These are phyloP conservation scores for Dromococcyx pavoninus DNA, from an alignment of 2,797 vertebrate species.

Conservation along the genomic window DNA sequence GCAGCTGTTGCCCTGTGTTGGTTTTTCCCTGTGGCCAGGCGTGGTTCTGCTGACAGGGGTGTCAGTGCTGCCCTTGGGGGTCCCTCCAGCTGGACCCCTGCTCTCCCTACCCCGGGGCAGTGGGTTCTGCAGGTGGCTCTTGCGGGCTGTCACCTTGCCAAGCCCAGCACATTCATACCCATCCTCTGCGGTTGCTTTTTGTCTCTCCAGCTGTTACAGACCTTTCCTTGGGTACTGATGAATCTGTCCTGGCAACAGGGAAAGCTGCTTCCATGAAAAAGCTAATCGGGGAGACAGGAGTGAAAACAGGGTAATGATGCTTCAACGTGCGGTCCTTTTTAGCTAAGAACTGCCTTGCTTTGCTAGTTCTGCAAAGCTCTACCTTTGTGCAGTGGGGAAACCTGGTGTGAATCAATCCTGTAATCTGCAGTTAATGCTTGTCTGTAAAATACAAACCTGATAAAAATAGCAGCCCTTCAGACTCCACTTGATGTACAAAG, in stretches of 20 bases:
- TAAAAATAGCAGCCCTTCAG: constrained; percentile 40
- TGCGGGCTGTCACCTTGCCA: neutral
- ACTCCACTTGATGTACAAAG: neutral
- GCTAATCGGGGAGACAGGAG: constrained; percentile 16
- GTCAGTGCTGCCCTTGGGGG: neutral
- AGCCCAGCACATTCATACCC: neutral
- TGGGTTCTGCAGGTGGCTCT: neutral
- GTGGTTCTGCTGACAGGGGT: neutral
- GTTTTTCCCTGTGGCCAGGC: neutral
- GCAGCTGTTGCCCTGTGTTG: neutral
- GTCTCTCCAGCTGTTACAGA: neutral
- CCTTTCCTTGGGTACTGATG: neutral
- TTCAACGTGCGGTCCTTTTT: neutral
- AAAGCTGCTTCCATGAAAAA: neutral
- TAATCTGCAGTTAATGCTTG: constrained; percentile 18
- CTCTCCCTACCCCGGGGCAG: neutral
- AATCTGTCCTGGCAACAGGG: neutral
- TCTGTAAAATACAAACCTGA: constrained; percentile 41
- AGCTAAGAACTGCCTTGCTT: neutral
- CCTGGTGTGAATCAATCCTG: neutral
- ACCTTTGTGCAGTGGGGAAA: neutral
- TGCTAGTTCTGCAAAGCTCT: neutral
- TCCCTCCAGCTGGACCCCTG: neutral
- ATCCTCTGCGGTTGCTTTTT: neutral
- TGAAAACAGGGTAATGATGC: constrained; percentile 15